phyloP scores from a whole-genome alignment of 2,113 vertebrate genomes.

The Carassius gibelio region DNA sequence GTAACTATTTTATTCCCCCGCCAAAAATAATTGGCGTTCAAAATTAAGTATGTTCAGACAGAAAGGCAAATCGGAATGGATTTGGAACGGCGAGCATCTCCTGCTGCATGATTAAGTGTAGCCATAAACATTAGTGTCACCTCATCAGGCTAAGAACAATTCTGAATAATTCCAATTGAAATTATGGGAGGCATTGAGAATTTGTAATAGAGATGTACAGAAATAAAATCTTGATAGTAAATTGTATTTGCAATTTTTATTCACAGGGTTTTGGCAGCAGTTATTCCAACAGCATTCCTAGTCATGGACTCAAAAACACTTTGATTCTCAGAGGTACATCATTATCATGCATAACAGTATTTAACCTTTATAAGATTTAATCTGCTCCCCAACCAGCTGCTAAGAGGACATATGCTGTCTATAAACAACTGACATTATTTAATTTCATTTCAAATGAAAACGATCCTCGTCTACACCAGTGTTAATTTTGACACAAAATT shows the following conservation, averaged over 20 bases:
- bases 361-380: conserved; percentile 1
- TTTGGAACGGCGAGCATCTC: too few species aligned
- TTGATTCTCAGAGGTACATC: background rate
- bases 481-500: too few species aligned
- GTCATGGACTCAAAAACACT: background rate
- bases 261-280: conserved; percentile 44
- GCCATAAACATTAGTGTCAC: too few species aligned
- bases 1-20: conserved; percentile 62
- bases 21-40: conserved; percentile 68
- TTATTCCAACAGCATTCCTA: conserved; percentile 21
- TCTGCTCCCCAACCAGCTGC: conserved; percentile 55
- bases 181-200: background rate
- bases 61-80: conserved; percentile 70
- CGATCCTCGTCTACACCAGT: too few species aligned
- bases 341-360: background rate
- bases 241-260: background rate
- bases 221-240: background rate
- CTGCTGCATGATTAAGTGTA: too few species aligned
- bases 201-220: background rate
- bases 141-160: too few species aligned
- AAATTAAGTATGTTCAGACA: conserved; percentile 69
- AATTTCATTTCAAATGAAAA: too few species aligned
- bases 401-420: conserved; percentile 2
- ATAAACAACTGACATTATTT: too few species aligned
- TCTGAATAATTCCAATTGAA: background rate